Conservation (phyloP, 2,113 vertebrate genomes). For the Mobula hypostoma region DNA sequence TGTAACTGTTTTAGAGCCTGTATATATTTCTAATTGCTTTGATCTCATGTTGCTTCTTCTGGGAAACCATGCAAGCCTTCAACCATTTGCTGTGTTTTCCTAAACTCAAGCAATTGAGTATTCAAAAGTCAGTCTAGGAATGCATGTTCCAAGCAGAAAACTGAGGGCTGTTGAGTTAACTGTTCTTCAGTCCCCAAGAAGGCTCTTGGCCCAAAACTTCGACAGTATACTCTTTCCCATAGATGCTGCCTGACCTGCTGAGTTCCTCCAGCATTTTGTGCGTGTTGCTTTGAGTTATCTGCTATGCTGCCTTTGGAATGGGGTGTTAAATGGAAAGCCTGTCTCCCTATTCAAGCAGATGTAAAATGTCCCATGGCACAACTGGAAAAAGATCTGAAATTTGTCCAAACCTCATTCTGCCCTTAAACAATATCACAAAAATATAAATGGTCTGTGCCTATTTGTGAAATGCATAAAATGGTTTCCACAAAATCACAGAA, state of each 20-base stretch:
- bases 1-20: not conserved
- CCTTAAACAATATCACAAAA: not conserved
- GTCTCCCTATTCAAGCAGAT: not conserved
- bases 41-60: not conserved
- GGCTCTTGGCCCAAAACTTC: too few species aligned
- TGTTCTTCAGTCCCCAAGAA: too few species aligned
- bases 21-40: not conserved
- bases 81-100: not conserved
- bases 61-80: not conserved
- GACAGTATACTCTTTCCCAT: too few species aligned
- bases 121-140: not conserved
- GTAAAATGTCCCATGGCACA: not conserved
- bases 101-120: not conserved
- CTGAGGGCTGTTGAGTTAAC: not conserved
- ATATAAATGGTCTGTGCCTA: not conserved
- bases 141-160: not conserved
- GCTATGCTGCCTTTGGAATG: not conserved
- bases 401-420: not conserved
- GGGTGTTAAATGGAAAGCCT: not conserved
- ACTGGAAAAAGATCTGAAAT: not conserved
- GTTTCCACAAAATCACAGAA: not conserved
- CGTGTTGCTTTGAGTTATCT: not conserved
- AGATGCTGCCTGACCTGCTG: too few species aligned
- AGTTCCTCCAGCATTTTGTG: too few species aligned
- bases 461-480: not conserved